These are phyloP conservation scores for Prunella strophiata DNA, from an alignment of 2,797 vertebrate genomes.

Conservation along the genomic window DNA sequence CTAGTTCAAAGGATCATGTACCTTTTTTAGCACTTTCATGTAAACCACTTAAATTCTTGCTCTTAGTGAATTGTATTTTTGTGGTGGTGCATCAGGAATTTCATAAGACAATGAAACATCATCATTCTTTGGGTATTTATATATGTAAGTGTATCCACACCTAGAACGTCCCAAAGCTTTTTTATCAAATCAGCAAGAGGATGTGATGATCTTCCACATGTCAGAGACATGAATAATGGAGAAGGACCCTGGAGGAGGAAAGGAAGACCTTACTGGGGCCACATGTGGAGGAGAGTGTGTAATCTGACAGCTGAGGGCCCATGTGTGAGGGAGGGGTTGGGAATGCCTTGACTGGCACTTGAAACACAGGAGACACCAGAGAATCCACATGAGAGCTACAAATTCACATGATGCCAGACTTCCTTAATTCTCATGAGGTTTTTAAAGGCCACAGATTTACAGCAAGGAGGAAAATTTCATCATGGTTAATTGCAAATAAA, in stretches of 20 bases:
- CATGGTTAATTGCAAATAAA: background rate
- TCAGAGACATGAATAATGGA: background rate
- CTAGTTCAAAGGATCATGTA: background rate
- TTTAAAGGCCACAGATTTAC: background rate
- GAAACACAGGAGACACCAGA: accelerated
- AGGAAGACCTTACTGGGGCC: background rate
- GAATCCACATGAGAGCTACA: background rate
- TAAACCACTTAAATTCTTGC: background rate
- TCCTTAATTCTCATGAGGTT: background rate
- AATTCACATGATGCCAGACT: accelerated
- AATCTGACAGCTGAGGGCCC: background rate
- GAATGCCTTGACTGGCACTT: background rate
- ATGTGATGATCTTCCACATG: background rate
- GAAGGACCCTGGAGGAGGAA: background rate
- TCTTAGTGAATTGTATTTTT: background rate
- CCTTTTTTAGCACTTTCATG: background rate
- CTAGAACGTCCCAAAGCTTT: background rate
- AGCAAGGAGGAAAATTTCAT: background rate
- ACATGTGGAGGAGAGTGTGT: background rate
- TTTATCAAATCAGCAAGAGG: background rate
- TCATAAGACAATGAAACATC: background rate
- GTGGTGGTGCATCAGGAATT: background rate
- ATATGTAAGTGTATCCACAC: background rate
- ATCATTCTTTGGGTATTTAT: background rate
- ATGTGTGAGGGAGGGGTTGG: background rate